Percentiles rank a stretch among this genome's conserved stretches.
Evolutionary conservation across 1,140 invertebrate species (phyloP).

Genomic region (Aethina tumida): DNA sequence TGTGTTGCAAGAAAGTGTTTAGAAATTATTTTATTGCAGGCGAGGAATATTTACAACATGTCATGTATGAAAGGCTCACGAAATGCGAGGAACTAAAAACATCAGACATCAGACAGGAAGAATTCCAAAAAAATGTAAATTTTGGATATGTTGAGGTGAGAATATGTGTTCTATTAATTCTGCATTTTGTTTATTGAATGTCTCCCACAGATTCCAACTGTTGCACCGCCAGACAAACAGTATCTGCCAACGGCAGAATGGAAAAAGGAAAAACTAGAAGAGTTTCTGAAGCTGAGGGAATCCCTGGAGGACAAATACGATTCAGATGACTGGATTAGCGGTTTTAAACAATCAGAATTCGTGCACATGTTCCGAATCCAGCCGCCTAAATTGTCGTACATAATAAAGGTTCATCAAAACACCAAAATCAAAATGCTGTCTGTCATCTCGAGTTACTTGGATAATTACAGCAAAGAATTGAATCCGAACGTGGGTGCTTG

Average conservation of each 20-base stretch:
- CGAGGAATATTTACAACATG: slow-evolving; percentile 33
- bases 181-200: slow-evolving; percentile 1
- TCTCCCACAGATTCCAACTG: slow-evolving; percentile 12
- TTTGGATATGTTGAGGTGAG: slow-evolving; percentile 19
- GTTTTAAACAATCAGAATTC: slow-evolving; percentile 9
- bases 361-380: slow-evolving; percentile 4
- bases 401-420: slow-evolving; percentile 23
- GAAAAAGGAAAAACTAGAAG: slow-evolving; percentile 31
- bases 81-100: slow-evolving; percentile 25
- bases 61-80: slow-evolving; percentile 30
- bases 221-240: slow-evolving; percentile 20
- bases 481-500: slow-evolving; percentile 25
- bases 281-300: slow-evolving; percentile 30
- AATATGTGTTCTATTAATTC: slow-evolving; percentile 6
- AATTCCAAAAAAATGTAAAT: slow-evolving; percentile 25
- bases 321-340: slow-evolving; percentile 1
- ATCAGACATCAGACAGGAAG: slow-evolving; percentile 22
- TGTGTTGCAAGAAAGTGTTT: not conserved
- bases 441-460: slow-evolving; percentile 21
- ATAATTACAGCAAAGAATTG: slow-evolving; percentile 20
- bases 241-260: slow-evolving; percentile 31
- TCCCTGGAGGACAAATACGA: slow-evolving; percentile 20
- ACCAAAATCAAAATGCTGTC: slow-evolving; percentile 29
- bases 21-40: slow-evolving; percentile 19
- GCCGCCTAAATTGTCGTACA: slow-evolving; percentile 18